These are phyloP conservation scores for Incurvaria masculella DNA, from an alignment of 2,888 invertebrate species.

Conservation along the genomic window DNA sequence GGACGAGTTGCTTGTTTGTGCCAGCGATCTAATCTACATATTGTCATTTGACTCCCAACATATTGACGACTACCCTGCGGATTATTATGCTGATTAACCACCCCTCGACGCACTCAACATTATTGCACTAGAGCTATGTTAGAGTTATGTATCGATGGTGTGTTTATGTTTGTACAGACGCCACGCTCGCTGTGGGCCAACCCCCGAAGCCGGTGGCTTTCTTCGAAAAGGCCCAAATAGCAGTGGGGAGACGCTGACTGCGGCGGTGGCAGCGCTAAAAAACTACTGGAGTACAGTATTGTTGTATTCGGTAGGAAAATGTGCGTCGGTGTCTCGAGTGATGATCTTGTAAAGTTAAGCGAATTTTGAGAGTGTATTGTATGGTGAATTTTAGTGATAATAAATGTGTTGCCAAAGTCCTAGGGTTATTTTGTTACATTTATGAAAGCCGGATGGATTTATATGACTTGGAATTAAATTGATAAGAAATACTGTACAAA, in stretches of 20 bases:
- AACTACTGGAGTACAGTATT: too few species aligned
- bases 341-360: too few species aligned
- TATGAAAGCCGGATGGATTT: too few species aligned
- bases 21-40: slow-evolving; percentile 2
- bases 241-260: slow-evolving; percentile 2
- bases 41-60: slow-evolving; percentile 4
- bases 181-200: slow-evolving; percentile 42
- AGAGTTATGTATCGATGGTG: slow-evolving; percentile 4
- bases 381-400: too few species aligned
- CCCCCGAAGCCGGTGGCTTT: slow-evolving; percentile 44
- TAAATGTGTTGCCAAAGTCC: too few species aligned
- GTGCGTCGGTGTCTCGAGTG: too few species aligned
- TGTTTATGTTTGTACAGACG: slow-evolving; percentile 29
- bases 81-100: slow-evolving; percentile 16
- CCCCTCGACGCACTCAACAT: slow-evolving; percentile 7
- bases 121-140: neutral
- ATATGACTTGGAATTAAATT: too few species aligned
- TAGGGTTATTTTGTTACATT: too few species aligned
- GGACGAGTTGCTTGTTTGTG: slow-evolving; percentile 11
- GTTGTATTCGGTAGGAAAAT: too few species aligned
- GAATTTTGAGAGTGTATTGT: too few species aligned
- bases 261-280: neutral
- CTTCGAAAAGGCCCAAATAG: slow-evolving; percentile 34
- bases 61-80: neutral
- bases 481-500: too few species aligned